phyloP scores from a whole-genome alignment of 64 coral and sea anemone species.

The Stylophora pistillata region DNA sequence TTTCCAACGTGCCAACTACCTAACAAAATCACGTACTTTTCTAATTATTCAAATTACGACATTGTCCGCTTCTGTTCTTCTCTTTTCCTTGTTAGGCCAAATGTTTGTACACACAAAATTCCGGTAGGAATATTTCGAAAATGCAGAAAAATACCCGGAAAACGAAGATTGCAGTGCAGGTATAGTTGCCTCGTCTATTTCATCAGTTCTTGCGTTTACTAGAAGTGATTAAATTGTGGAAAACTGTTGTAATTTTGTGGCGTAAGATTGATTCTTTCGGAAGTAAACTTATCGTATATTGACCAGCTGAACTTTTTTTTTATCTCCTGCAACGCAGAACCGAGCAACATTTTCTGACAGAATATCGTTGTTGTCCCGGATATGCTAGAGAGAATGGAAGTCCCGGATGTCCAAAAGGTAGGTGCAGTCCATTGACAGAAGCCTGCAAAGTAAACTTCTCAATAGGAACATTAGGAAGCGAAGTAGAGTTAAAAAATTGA shows the following conservation, averaged over 20 bases:
- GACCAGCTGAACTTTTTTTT: no score
- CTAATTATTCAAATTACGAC: background rate
- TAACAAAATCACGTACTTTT: no score
- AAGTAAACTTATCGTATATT: no score
- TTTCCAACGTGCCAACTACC: background rate
- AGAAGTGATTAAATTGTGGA: no score
- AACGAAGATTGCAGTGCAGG: conserved; percentile 56
- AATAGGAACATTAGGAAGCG: background rate
- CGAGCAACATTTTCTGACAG: conserved; percentile 53
- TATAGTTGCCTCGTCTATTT: background rate
- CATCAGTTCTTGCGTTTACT: no score
- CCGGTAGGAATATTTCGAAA: conserved; percentile 39
- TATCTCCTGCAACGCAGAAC: conserved; percentile 38
- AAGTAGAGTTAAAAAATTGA: no score
- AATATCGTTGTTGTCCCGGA: conserved; percentile 77
- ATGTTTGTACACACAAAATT: conserved; percentile 46
- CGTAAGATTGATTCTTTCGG: no score
- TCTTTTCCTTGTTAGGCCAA: conserved; percentile 24
- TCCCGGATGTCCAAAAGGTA: conserved; percentile 85
- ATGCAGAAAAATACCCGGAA: conserved; percentile 36
- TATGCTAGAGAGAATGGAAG: conserved; percentile 36
- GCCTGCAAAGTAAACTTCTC: no score
- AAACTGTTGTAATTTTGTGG: no score
- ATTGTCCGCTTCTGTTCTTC: background rate
- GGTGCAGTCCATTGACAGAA: background rate